Percentiles rank a stretch among this genome's conserved stretches.
phyloP scores from a whole-genome alignment of 2,888 invertebrate species.

The Dynastes grantii region DNA sequence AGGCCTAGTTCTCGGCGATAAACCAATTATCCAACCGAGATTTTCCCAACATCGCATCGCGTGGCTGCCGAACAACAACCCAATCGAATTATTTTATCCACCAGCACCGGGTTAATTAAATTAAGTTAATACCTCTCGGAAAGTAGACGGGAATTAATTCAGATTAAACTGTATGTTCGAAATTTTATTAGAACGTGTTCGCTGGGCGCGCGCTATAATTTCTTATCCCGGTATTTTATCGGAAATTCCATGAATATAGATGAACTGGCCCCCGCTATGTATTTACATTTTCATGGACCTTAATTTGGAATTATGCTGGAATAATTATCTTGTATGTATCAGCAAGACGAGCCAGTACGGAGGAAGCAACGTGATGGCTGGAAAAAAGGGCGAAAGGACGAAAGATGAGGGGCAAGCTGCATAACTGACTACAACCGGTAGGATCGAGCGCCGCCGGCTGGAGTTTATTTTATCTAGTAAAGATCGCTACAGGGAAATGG shows the following conservation, averaged over 20 bases:
- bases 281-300: conserved; percentile 48
- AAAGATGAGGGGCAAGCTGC: conserved; percentile 9
- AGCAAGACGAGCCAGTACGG: not conserved
- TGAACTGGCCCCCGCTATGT: conserved; percentile 44
- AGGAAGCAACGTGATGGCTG: not conserved
- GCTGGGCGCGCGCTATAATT: conserved; percentile 13
- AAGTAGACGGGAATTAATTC: conserved; percentile 41
- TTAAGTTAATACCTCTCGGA: conserved; percentile 34
- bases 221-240: conserved; percentile 43
- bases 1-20: not conserved
- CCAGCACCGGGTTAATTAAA: conserved; percentile 25
- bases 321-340: conserved; percentile 42
- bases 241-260: conserved; percentile 50
- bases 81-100: conserved; percentile 16
- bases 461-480: too few species aligned
- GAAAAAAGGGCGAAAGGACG: not conserved
- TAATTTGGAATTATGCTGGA: conserved; percentile 43
- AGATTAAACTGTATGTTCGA: conserved; percentile 39
- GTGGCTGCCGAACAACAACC: conserved; percentile 8
- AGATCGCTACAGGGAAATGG: too few species aligned
- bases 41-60: not conserved
- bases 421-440: not conserved
- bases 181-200: conserved; percentile 41
- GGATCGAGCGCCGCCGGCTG: too few species aligned
- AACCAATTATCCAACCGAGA: not conserved